These are phyloP conservation scores for Thamnophis sirtalis DNA, from an alignment of 2,113 vertebrate genomes.

Conservation along the genomic window DNA sequence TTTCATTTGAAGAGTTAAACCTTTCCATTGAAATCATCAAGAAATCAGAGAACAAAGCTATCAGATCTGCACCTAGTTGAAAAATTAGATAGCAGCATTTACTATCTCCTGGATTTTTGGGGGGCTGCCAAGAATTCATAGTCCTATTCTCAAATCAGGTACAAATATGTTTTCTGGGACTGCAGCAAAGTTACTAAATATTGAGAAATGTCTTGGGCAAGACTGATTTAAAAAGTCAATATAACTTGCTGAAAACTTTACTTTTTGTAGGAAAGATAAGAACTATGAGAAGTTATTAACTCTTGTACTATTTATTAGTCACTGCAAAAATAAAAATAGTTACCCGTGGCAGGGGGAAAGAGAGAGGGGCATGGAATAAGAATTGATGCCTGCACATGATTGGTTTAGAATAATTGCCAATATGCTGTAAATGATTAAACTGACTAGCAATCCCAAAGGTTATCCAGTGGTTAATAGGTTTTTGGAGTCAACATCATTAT, in stretches of 20 bases:
- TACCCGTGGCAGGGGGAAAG: not conserved
- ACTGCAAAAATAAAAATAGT: not conserved
- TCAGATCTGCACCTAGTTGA: not conserved
- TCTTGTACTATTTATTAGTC: not conserved
- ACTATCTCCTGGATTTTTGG: not conserved
- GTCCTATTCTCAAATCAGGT: not conserved
- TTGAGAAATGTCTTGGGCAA: not conserved
- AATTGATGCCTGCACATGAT: not conserved
- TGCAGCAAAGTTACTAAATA: not conserved
- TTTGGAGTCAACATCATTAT: not conserved
- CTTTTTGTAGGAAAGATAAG: conserved; percentile 4
- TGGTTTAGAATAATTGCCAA: not conserved
- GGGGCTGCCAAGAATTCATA: not conserved
- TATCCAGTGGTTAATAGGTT: not conserved
- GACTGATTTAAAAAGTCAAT: not conserved
- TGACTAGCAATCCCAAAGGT: not conserved
- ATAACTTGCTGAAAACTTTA: not conserved
- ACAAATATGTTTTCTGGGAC: not conserved
- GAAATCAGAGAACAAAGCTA: not conserved
- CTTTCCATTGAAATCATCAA: not conserved
- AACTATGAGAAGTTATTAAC: not conserved
- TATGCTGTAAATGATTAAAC: not conserved
- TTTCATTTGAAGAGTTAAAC: not conserved
- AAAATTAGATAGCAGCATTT: not conserved
- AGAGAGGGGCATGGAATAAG: not conserved